These are phyloP conservation scores for Mustela nigripes DNA, from an alignment of 2,113 vertebrate genomes.

Conservation along the genomic window DNA sequence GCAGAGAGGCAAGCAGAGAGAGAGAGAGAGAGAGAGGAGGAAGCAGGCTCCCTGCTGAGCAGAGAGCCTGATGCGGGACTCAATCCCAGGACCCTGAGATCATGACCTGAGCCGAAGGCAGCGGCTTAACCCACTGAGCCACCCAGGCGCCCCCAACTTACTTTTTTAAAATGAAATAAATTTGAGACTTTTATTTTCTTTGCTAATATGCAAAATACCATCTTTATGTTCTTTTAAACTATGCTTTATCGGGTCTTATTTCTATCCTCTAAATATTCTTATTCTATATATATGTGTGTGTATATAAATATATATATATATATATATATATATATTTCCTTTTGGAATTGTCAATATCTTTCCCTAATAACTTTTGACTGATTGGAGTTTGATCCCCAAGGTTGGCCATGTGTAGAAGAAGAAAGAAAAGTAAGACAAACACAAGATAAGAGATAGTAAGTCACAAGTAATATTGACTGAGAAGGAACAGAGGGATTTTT, in stretches of 20 bases:
- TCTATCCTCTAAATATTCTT: background rate
- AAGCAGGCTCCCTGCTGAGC: too few relatives aligned
- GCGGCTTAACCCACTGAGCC: too few relatives aligned
- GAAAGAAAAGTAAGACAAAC: slow-evolving; percentile 37
- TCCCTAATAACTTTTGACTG: slow-evolving; percentile 18
- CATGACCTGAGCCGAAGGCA: too few relatives aligned
- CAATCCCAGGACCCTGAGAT: too few relatives aligned
- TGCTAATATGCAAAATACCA: background rate
- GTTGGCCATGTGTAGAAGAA: background rate
- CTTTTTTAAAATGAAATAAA: background rate
- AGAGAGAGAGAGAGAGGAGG: too few relatives aligned
- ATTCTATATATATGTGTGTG: background rate
- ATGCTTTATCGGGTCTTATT: background rate
- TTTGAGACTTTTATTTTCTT: slow-evolving; percentile 16
- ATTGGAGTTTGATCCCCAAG: background rate
- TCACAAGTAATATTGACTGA: slow-evolving; percentile 56
- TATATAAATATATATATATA: background rate
- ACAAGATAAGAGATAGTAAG: slow-evolving; percentile 41
- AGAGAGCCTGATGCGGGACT: too few relatives aligned
- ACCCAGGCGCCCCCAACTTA: background rate
- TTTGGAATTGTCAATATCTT: background rate
- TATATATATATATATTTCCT: background rate
- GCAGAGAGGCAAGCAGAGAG: too few relatives aligned
- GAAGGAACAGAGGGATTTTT: slow-evolving; percentile 58
- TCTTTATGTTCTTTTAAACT: background rate